phyloP scores from a whole-genome alignment of 2,113 vertebrate species.

The Sorex araneus region DNA sequence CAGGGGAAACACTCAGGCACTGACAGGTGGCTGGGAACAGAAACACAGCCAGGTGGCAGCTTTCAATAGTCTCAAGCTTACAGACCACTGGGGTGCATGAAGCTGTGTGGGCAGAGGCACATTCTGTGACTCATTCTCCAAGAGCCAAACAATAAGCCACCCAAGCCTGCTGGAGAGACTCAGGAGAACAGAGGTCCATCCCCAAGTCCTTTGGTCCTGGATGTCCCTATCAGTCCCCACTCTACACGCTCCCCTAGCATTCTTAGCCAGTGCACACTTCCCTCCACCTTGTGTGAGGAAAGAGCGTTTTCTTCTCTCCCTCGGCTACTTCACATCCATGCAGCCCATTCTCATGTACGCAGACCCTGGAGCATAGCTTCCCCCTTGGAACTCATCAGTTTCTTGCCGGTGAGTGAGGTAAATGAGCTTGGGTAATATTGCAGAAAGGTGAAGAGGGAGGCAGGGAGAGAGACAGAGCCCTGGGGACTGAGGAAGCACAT shows the following conservation, averaged over 20 bases:
- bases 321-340: not conserved
- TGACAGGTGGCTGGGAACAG: not conserved
- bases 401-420: too few species aligned
- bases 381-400: too few species aligned
- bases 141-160: not conserved
- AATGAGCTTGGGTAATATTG: too few species aligned
- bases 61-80: not conserved
- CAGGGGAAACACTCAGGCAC: too few species aligned
- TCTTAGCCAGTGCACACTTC: not conserved
- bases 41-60: not conserved
- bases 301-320: not conserved
- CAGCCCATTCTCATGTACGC: not conserved
- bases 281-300: not conserved
- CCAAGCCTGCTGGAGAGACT: not conserved
- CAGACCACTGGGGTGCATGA: not conserved
- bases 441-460: too few species aligned
- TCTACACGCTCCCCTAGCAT: not conserved
- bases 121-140: not conserved
- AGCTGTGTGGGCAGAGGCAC: not conserved
- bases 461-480: too few species aligned
- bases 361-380: not conserved
- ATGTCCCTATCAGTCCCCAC: fast-evolving
- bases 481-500: too few species aligned
- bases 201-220: not conserved
- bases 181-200: not conserved